A percentile compares a stretch with the other conserved stretches of the same genome.
phyloP scores from a whole-genome alignment of 2,797 vertebrate species.

The Oceanodroma leucorhoa region DNA sequence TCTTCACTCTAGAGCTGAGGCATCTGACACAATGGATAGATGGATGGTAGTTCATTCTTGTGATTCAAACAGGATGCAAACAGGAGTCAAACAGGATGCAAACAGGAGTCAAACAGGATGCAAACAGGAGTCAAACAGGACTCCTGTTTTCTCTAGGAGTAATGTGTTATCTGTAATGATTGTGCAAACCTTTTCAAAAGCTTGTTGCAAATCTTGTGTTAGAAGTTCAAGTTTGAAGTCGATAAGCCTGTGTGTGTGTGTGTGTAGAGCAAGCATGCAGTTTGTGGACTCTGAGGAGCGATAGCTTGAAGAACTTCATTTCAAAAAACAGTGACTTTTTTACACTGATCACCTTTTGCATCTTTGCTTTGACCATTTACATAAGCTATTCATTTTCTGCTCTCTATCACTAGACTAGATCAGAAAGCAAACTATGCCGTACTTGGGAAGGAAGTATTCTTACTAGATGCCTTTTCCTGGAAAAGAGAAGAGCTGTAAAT shows the following conservation, averaged over 20 bases:
- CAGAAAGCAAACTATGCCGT: not conserved
- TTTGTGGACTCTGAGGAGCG: no score
- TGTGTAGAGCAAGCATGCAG: rapidly evolving
- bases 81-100: not conserved
- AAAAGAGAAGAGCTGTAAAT: rapidly evolving
- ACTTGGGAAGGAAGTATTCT: not conserved
- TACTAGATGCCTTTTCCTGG: not conserved
- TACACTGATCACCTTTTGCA: rapidly evolving
- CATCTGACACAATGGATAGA: rapidly evolving
- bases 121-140: not conserved
- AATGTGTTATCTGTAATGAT: rapidly evolving
- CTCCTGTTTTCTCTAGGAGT: not conserved
- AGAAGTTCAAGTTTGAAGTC: not conserved
- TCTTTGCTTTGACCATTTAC: not conserved
- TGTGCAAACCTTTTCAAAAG: rapidly evolving
- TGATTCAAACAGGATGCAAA: not conserved
- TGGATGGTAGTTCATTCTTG: rapidly evolving
- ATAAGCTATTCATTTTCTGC: no score
- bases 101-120: not conserved
- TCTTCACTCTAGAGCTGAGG: not conserved
- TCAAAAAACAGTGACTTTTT: no score
- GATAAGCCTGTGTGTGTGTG: rapidly evolving
- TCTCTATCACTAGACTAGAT: not conserved
- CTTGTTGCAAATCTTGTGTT: no score
- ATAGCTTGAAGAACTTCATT: not conserved